These are phyloP conservation scores for Catocala sponsa DNA, from an alignment of 2,888 invertebrate species.

Conservation along the genomic window DNA sequence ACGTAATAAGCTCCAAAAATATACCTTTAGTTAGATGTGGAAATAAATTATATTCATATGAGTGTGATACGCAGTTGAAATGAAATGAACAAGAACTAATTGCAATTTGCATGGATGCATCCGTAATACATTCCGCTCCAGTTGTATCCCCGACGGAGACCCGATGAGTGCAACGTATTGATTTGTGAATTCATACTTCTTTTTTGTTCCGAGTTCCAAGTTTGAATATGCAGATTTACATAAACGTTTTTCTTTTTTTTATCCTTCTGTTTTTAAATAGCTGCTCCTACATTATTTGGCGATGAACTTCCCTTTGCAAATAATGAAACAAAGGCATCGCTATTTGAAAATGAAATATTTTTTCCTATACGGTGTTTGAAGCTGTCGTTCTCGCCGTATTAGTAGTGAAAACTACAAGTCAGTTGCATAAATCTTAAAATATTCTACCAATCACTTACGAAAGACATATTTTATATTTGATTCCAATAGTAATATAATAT, in stretches of 20 bases:
- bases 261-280: no score
- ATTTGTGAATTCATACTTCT: slow-evolving; percentile 22
- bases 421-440: no score
- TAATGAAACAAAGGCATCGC: no score
- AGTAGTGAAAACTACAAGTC: no score
- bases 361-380: no score
- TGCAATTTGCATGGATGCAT: slow-evolving; percentile 50
- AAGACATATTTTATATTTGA: no score
- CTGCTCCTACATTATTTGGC: no score
- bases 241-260: neutral
- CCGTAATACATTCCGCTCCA: slow-evolving; percentile 47
- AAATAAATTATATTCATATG: slow-evolving; percentile 35
- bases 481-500: no score
- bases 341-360: no score
- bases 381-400: no score
- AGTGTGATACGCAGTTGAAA: slow-evolving; percentile 34
- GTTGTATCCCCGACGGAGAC: slow-evolving; percentile 27
- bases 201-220: neutral
- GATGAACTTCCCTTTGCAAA: no score
- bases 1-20: slow-evolving; percentile 1
- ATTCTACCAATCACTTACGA: no score
- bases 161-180: slow-evolving; percentile 19
- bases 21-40: neutral
- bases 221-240: slow-evolving; percentile 1
- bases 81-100: slow-evolving; percentile 52